Evolutionary conservation across 2,797 vertebrate genomes (phyloP).

Genomic region (Hypotaenidia okinawae): DNA sequence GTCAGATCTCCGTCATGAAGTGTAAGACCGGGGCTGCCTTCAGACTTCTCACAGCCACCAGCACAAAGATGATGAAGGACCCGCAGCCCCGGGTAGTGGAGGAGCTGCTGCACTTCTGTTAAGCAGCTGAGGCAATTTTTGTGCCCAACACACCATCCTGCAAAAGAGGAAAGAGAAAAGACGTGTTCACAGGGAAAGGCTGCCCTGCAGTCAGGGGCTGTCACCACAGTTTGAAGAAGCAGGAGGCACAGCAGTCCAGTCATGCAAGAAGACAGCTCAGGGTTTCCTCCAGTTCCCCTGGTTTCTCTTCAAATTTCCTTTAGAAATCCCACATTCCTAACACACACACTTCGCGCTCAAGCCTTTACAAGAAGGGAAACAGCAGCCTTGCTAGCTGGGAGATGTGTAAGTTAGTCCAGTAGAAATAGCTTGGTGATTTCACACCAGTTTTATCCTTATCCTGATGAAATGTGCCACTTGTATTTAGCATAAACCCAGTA

Average conservation of each 20-base stretch:
- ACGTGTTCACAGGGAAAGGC: neutral
- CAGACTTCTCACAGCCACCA: neutral
- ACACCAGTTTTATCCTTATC: neutral
- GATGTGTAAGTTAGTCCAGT: neutral
- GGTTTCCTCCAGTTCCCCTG: neutral
- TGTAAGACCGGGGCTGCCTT: neutral
- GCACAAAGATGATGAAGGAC: neutral
- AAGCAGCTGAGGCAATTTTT: neutral
- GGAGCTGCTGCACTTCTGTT: neutral
- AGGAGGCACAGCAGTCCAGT: neutral
- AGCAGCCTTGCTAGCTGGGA: neutral
- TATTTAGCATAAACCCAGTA: neutral
- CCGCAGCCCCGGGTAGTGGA: accelerated
- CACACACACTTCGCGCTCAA: neutral
- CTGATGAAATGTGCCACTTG: neutral
- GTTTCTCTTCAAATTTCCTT: neutral
- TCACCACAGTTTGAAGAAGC: neutral
- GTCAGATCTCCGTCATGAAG: accelerated
- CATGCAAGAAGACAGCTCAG: neutral
- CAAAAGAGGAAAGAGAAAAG: neutral
- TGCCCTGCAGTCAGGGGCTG: neutral
- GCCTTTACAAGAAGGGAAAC: neutral
- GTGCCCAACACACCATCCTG: neutral
- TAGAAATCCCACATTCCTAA: neutral
- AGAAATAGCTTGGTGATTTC: neutral